These are phyloP conservation scores for Cyprinodon diabolis DNA, from an alignment of 2,797 vertebrate genomes.

Conservation along the genomic window DNA sequence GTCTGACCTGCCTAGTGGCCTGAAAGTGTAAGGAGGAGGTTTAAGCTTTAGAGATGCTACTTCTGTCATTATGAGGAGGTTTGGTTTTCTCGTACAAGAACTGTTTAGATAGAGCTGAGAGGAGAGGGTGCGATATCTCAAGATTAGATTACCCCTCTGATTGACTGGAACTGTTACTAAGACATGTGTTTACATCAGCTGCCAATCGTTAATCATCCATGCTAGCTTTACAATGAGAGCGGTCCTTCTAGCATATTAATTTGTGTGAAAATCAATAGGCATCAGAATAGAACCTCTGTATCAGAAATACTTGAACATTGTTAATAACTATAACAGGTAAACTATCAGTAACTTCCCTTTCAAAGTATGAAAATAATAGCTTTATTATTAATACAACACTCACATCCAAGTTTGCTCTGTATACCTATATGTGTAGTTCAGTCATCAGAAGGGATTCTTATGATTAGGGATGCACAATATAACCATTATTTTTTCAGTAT, in stretches of 20 bases:
- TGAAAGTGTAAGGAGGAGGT: constrained; percentile 1
- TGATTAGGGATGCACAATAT: too few species aligned
- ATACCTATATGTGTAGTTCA: not conserved
- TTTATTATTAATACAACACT: not conserved
- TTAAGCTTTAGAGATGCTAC: constrained; percentile 33
- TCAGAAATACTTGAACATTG: not conserved
- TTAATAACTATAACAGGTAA: not conserved
- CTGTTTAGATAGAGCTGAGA: constrained; percentile 46
- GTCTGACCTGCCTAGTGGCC: constrained; percentile 15
- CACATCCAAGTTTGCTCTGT: not conserved
- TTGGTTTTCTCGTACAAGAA: constrained; percentile 53
- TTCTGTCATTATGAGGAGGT: constrained; percentile 8
- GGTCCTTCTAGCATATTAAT: constrained; percentile 1
- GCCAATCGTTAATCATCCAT: constrained; percentile 26
- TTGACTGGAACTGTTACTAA: constrained; percentile 36
- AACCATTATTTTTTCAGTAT: too few species aligned
- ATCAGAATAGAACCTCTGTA: not conserved
- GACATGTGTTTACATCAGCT: constrained; percentile 1
- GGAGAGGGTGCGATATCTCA: constrained; percentile 41
- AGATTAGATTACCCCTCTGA: constrained; percentile 25
- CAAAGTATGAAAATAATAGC: not conserved
- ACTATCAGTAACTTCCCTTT: not conserved
- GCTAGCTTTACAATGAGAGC: constrained; percentile 5
- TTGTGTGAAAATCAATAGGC: not conserved
- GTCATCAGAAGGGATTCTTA: not conserved